These are phyloP conservation scores for Nezara viridula DNA, from an alignment of 2,888 invertebrate species.

Conservation along the genomic window DNA sequence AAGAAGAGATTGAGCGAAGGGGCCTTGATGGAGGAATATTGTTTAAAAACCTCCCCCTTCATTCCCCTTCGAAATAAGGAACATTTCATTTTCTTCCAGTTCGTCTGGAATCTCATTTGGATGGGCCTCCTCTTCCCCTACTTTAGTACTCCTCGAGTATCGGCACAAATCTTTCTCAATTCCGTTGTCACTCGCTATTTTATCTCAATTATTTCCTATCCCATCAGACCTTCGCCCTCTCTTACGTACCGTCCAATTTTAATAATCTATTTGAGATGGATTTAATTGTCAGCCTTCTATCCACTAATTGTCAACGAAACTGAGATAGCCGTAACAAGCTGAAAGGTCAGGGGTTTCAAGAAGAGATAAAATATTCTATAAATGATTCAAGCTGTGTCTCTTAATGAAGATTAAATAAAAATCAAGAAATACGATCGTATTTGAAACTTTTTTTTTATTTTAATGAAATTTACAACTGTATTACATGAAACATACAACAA, in stretches of 20 bases:
- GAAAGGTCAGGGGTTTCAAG: neutral
- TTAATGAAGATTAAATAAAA: no score
- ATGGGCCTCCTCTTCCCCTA: slow-evolving; percentile 41
- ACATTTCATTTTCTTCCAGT: slow-evolving; percentile 56
- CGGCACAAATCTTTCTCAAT: slow-evolving; percentile 44
- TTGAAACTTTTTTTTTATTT: no score
- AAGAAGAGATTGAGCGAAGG: slow-evolving; percentile 18
- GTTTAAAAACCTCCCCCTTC: slow-evolving; percentile 52
- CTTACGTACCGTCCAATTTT: slow-evolving; percentile 6
- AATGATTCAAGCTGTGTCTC: no score
- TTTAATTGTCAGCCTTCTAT: slow-evolving; percentile 32
- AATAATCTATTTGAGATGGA: slow-evolving; percentile 42
- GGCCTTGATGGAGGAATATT: slow-evolving; percentile 12
- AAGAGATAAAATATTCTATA: neutral
- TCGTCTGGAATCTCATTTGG: slow-evolving; percentile 54
- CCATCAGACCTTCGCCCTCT: slow-evolving; percentile 6
- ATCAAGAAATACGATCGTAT: no score
- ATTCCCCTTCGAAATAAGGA: slow-evolving; percentile 51
- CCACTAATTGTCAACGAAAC: slow-evolving; percentile 16
- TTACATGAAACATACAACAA: no score
- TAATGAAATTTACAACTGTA: no score
- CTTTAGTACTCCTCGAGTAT: slow-evolving; percentile 44
- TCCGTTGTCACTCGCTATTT: slow-evolving; percentile 28
- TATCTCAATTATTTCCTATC: slow-evolving; percentile 48
- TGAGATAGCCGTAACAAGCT: neutral